Conservation (phyloP, 2,888 invertebrate species). For the Phyto melanocephala region DNA sequence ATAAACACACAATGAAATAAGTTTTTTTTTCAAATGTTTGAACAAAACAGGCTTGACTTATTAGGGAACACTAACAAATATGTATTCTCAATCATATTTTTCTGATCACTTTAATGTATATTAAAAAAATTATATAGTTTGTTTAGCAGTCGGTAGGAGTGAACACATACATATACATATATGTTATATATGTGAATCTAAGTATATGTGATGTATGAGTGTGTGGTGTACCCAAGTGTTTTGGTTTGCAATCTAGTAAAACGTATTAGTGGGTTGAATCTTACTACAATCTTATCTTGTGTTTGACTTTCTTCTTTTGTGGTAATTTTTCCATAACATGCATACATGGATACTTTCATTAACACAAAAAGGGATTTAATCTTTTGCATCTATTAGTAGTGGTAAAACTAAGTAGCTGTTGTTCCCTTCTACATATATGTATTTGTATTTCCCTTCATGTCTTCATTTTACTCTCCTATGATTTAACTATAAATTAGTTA, state of each 20-base stretch:
- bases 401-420: not conserved
- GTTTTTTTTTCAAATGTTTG: too few relatives aligned
- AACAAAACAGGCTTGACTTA: too few relatives aligned
- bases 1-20: too few relatives aligned
- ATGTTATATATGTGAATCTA: not conserved
- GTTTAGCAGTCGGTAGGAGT: too few relatives aligned
- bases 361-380: conserved; percentile 51
- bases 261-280: conserved; percentile 56
- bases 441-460: not conserved
- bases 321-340: conserved; percentile 25
- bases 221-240: conserved; percentile 62
- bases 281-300: conserved; percentile 15
- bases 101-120: too few relatives aligned
- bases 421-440: not conserved
- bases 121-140: too few relatives aligned
- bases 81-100: too few relatives aligned
- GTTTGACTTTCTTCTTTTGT: not conserved
- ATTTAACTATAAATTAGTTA: conserved; percentile 64
- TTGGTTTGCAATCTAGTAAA: conserved; percentile 61
- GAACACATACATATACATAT: too few relatives aligned
- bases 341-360: not conserved
- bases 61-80: too few relatives aligned
- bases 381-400: conserved; percentile 44
- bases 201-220: not conserved
- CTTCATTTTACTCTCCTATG: conserved; percentile 42